These are phyloP conservation scores for Apeltes quadracus DNA, from an alignment of 2,113 vertebrate genomes.

Conservation along the genomic window DNA sequence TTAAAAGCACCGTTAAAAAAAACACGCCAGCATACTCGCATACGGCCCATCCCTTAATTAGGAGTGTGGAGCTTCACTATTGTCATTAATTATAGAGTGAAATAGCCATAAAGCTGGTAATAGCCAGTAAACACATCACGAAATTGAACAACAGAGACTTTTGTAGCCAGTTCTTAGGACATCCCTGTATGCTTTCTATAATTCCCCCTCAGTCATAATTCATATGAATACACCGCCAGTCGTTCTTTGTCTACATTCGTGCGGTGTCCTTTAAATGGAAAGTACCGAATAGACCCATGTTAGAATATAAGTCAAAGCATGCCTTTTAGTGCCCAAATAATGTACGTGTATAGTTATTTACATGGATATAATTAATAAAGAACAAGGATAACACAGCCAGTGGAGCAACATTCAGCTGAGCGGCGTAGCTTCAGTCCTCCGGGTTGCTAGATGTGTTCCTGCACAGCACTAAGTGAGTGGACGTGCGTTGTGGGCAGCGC, in stretches of 20 bases:
- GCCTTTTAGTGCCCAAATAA: background rate
- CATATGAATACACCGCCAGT: background rate
- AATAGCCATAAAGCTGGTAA: background rate
- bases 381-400: background rate
- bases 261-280: background rate
- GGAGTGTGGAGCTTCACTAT: background rate
- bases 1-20: background rate
- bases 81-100: background rate
- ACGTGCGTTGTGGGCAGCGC: no score
- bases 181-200: background rate
- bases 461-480: background rate
- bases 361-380: background rate
- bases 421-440: background rate
- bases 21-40: background rate
- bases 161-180: background rate
- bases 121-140: background rate
- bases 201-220: background rate
- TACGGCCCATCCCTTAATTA: background rate
- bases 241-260: constrained; percentile 3
- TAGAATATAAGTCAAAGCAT: background rate
- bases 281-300: background rate
- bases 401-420: background rate
- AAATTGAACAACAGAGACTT: background rate
- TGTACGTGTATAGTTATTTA: background rate
- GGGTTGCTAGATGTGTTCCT: background rate